Conservation (phyloP, 2,888 invertebrate species). For the Eulithis testata region DNA sequence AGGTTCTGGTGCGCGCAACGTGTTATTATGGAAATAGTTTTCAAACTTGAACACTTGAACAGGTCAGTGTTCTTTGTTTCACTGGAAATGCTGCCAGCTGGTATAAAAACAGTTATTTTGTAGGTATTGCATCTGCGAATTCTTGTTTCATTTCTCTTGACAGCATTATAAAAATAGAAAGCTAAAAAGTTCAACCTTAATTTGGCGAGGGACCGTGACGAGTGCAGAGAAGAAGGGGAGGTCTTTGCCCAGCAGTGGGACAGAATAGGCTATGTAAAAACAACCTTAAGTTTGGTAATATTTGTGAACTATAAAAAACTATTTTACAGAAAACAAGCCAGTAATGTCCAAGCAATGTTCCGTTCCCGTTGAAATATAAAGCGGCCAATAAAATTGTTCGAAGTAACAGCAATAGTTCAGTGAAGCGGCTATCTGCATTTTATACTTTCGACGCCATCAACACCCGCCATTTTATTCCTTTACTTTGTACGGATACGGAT, state of each 20-base stretch:
- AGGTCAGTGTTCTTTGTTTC: conserved; percentile 69
- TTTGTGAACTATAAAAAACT: conserved; percentile 37
- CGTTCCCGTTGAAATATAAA: conserved; percentile 43
- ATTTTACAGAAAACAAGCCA: conserved; percentile 43
- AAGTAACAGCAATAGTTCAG: conserved; percentile 68
- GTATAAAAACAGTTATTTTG: conserved; percentile 48
- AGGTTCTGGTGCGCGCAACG: conserved; percentile 50
- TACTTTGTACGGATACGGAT: conserved; percentile 56
- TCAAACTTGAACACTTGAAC: conserved; percentile 53
- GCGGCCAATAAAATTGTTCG: conserved; percentile 70
- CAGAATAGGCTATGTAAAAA: no score
- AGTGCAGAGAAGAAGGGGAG: no score
- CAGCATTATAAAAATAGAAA: no score
- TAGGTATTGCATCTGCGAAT: conserved; percentile 30
- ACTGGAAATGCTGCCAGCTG: conserved; percentile 59
- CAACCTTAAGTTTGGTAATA: conserved; percentile 3
- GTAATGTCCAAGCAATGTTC: conserved; percentile 24
- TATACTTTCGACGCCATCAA: conserved; percentile 68
- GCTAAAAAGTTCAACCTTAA: not conserved
- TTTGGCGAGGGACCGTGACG: not conserved
- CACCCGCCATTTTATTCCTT: conserved; percentile 62
- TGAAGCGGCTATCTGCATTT: conserved; percentile 74
- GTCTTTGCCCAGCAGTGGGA: no score
- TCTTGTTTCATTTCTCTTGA: conserved; percentile 18
- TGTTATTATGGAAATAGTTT: conserved; percentile 76